Base-by-base conservation (phyloP, 2,888 invertebrate species). In the Epsilonema sp. region DNA sequence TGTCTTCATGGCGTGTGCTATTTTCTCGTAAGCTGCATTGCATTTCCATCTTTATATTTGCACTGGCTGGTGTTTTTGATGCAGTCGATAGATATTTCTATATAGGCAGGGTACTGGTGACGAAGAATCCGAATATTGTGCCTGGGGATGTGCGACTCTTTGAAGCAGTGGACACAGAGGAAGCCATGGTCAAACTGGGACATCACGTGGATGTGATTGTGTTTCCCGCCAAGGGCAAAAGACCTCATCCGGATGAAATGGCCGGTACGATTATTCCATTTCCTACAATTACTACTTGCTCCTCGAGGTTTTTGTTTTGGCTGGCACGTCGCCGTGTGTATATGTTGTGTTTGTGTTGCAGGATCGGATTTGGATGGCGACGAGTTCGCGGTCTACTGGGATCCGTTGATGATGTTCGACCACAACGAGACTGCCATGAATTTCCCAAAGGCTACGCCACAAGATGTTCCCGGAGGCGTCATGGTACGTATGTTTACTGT, bases 291-390 rank as follows among this genome's bases (percentile, higher is more conserved):
- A 8, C 16, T 19, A 26, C 16, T 13, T 16, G 3, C 31, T 31
- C 31, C 16, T 8, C 31, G 16, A n/a, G n/a, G n/a, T n/a, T n/a
- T n/a, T n/a, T n/a, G n/a, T n/a, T n/a, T n/a, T n/a, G n/a, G n/a
- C n/a, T n/a, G n/a, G n/a, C n/a, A n/a, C n/a, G n/a, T n/a, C n/a
- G n/a, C n/a, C n/a, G n/a, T n/a, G n/a, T n/a, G n/a, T n/a, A n/a
- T n/a, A n/a, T n/a, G n/a, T n/a, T n/a, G n/a, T n/a, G n/a, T n/a
- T n/a, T n/a, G n/a, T n/a, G n/a, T n/a, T n/a, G n/a, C 42, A 54
- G 66, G 67, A 2, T 63, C 63, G 19, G 68, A 68, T 54, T 53
- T 68, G 49, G 67, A 67, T 50, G 68, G 68, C 8, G 68, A 68
- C 51, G 64, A 64, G 51, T 68, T 60, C 52, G 60, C 63, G 43